Percentiles rank a stretch among this genome's conserved stretches.
Conservation (phyloP, 2,113 vertebrate species). For the Electrona antarctica region DNA sequence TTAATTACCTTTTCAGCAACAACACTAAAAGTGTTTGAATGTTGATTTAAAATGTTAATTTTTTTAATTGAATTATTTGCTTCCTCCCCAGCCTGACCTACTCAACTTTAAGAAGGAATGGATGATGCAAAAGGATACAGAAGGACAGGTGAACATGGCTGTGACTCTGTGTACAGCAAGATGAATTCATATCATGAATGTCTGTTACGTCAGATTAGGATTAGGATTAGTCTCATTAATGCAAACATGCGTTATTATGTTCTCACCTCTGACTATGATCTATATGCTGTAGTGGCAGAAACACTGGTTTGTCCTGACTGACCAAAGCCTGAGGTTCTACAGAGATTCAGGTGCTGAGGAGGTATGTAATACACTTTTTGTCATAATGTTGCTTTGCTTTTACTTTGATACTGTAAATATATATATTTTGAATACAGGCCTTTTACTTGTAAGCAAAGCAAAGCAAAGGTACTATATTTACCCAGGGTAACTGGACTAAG, state of each 20-base stretch:
- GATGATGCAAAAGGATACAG: constrained; percentile 61
- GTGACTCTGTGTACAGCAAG: not conserved
- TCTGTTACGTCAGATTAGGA: not conserved
- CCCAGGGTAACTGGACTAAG: no score
- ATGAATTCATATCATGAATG: no score
- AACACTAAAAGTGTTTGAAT: not conserved
- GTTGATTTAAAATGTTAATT: not conserved
- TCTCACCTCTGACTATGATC: constrained; percentile 9
- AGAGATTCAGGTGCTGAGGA: constrained; percentile 66
- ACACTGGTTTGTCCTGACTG: constrained; percentile 70
- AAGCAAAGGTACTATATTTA: no score
- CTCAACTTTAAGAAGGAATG: constrained; percentile 72
- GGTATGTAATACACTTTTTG: constrained; percentile 28
- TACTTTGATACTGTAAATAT: no score
- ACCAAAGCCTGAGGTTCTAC: constrained; percentile 67
- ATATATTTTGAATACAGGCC: no score
- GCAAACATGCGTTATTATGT: not conserved
- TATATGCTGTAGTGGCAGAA: constrained; percentile 60
- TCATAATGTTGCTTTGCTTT: no score
- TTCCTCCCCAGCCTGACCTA: constrained; percentile 59
- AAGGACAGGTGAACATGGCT: constrained; percentile 57
- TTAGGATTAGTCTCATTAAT: not conserved
- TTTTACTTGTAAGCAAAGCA: no score
- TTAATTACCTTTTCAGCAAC: not conserved
- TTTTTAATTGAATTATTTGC: not conserved